These are phyloP conservation scores for Morinoia aosen DNA, from an alignment of 2,888 invertebrate species.

Conservation along the genomic window DNA sequence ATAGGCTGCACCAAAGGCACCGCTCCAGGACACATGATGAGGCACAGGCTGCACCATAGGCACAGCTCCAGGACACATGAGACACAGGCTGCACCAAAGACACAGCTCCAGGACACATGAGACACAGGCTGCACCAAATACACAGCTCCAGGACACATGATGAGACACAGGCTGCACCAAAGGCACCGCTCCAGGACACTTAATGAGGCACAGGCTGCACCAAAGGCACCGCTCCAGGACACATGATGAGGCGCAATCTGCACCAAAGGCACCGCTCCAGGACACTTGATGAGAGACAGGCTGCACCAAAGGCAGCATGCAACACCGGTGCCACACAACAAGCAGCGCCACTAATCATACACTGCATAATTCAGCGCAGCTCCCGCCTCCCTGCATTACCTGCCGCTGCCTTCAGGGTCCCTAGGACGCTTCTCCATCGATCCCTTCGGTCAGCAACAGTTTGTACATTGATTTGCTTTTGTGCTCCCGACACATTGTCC, in stretches of 20 bases:
- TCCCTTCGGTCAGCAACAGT: neutral
- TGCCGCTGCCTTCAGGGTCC: neutral
- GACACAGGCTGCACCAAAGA: too few relatives aligned
- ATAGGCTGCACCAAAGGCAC: neutral
- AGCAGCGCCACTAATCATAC: neutral
- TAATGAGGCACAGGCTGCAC: neutral
- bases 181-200: too few relatives aligned
- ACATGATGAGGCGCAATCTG: neutral
- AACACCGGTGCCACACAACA: neutral
- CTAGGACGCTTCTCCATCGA: neutral
- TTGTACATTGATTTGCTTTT: conserved; percentile 17
- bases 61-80: neutral
- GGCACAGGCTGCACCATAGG: neutral
- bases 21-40: neutral
- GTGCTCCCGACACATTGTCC: neutral
- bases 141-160: neutral
- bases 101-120: too few relatives aligned
- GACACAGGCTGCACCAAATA: neutral
- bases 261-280: neutral
- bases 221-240: neutral
- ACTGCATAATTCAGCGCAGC: neutral
- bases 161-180: too few relatives aligned
- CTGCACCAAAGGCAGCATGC: neutral
- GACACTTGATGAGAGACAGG: neutral
- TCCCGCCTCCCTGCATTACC: neutral